phyloP scores from a whole-genome alignment of 2,797 vertebrate species.

The Brotula barbata region DNA sequence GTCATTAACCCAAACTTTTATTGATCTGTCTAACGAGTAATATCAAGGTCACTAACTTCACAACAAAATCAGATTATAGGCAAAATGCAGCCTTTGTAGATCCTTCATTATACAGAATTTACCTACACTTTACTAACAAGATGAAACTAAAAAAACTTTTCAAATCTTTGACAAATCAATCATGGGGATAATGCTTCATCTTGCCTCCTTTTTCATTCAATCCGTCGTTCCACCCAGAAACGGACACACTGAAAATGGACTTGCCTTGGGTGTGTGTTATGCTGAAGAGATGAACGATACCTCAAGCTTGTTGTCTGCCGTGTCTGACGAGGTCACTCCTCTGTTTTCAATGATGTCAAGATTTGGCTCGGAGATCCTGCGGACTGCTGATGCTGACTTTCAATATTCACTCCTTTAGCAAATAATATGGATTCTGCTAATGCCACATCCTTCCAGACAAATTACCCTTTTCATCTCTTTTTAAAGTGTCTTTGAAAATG shows the following conservation, averaged over 20 bases:
- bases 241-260: constrained; percentile 25
- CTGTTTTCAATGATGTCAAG: constrained; percentile 80
- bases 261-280: constrained; percentile 14
- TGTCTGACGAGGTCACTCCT: constrained; percentile 62
- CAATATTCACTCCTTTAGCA: constrained; percentile 53
- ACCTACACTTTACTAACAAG: constrained; percentile 38
- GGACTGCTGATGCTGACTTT: constrained; percentile 54
- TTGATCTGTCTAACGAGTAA: constrained; percentile 41
- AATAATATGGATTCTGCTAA: constrained; percentile 47
- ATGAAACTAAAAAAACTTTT: constrained; percentile 19
- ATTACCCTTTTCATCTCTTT: constrained; percentile 40
- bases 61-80: constrained; percentile 26
- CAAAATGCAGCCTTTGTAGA: constrained; percentile 34
- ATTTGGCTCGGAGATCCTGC: constrained; percentile 40
- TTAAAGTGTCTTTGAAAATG: constrained; percentile 57
- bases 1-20: constrained; percentile 30
- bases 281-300: constrained; percentile 59
- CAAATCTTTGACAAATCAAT: constrained; percentile 42
- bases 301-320: constrained; percentile 65
- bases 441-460: constrained; percentile 32
- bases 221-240: constrained; percentile 24
- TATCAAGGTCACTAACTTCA: constrained; percentile 44
- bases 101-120: constrained; percentile 28
- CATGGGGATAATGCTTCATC: constrained; percentile 18
- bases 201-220: constrained; percentile 20